These are phyloP conservation scores for Melangyna quadrimaculata DNA, from an alignment of 2,888 invertebrate genomes.

Conservation along the genomic window DNA sequence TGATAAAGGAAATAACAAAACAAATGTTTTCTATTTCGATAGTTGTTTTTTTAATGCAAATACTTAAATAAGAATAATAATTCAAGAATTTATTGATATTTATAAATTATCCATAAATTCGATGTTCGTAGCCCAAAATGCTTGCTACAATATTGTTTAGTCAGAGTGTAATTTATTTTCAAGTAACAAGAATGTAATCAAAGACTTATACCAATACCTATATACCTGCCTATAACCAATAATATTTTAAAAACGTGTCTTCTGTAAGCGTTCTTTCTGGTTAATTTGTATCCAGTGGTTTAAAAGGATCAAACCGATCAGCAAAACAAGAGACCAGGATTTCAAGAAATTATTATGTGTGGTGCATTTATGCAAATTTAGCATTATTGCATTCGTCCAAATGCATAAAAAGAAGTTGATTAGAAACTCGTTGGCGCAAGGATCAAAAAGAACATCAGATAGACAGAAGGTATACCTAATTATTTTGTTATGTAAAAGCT, in stretches of 20 bases:
- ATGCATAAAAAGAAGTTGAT: conserved; percentile 40
- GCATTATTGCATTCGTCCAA: conserved; percentile 48
- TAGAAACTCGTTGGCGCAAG: conserved; percentile 57
- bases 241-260: neutral
- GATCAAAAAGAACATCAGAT: conserved; percentile 39
- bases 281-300: neutral
- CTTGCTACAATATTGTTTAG: too few species aligned
- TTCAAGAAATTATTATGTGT: conserved; percentile 19
- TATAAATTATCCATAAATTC: too few species aligned
- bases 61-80: too few species aligned
- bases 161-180: too few species aligned
- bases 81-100: too few species aligned
- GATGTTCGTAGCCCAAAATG: too few species aligned
- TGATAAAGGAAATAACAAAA: too few species aligned
- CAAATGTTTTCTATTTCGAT: too few species aligned
- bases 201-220: too few species aligned
- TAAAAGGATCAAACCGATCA: conserved; percentile 36
- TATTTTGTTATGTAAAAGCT: neutral
- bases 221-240: too few species aligned
- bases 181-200: too few species aligned
- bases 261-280: neutral
- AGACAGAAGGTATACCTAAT: neutral
- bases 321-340: conserved; percentile 32
- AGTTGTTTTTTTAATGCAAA: too few species aligned
- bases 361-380: conserved; percentile 40